Percentiles rank a stretch among this genome's conserved stretches.
Evolutionary conservation across 2,888 invertebrate genomes (phyloP).

Genomic region (Brenthis hecate): DNA sequence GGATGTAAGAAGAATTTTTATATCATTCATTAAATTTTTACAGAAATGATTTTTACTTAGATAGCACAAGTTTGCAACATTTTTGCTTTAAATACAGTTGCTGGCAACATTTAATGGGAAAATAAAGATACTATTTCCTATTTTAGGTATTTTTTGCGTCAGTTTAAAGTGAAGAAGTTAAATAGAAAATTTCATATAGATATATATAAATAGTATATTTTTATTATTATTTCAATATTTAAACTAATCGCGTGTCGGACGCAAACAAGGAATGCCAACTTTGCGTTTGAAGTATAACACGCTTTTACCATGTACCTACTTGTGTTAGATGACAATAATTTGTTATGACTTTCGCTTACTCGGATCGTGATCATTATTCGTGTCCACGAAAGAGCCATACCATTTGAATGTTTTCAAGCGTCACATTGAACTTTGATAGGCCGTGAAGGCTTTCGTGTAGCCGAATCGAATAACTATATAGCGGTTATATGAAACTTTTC

Average conservation of each 20-base stretch:
- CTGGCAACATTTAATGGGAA: too few species aligned
- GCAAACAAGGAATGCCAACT: not conserved
- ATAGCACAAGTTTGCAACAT: not conserved
- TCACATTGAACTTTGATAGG: constrained; percentile 37
- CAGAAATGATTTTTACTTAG: not conserved
- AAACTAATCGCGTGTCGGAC: not conserved
- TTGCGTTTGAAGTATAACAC: not conserved
- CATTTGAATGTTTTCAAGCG: constrained; percentile 50
- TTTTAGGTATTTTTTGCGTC: too few species aligned
- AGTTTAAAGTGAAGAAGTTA: too few species aligned
- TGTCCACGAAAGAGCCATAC: constrained; percentile 48
- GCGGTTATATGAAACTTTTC: constrained; percentile 23
- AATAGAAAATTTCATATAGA: too few species aligned
- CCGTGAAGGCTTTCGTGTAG: constrained; percentile 31
- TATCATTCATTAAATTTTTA: not conserved
- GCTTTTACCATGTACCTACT: not conserved
- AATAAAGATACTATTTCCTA: too few species aligned
- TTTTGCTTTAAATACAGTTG: not conserved
- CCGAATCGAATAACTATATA: constrained; percentile 20
- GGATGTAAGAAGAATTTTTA: constrained; percentile 14
- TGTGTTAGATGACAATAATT: constrained; percentile 28
- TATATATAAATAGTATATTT: too few species aligned
- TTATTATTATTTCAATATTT: too few species aligned
- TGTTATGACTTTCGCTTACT: constrained; percentile 49
- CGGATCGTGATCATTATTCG: constrained; percentile 41